Evolutionary conservation across 2,888 invertebrate species (phyloP), one percentile per base, ranked within the genome.

Genomic region (Lasiommata megera): DNA sequence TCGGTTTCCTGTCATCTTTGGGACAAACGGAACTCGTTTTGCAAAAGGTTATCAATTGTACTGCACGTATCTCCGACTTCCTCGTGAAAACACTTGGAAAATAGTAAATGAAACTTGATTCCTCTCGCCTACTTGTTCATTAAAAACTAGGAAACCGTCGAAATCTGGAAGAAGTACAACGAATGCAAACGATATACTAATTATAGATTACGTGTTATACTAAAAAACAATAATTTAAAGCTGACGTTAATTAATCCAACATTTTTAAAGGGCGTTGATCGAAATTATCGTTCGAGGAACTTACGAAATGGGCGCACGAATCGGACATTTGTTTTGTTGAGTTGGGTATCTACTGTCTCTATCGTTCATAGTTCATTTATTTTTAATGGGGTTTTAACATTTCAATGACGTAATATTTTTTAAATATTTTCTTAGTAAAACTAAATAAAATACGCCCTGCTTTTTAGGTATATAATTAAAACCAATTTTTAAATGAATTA

Each of bases 251-350:
- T 66, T 63, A 55, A 76, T 69, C 72, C 65, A 69, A 64, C 75
- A 78, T 69, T 77, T 72, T 54, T 51, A 67, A 70, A 74, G 79
- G 80, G 83, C 83, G 82, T 86, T 78, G 79, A 79, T 84, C 79
- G 74, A 80, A 83, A 80, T 80, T 79, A 82, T 82, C 82, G 79
- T 82, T 82, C 79, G 79, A 82, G 82, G 85, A 89, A 87, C 87
- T 89, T 89, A 88, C 84, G 88, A 90, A 90, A 90, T 88, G 88
- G 88, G 86, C 84, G 84, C 84, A 90, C 84, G 84, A 85, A 87
- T 88, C 88, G 82, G 90, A 90, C 90, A 91, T 91, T 91, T 91
- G 90, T 91, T 91, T 88, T 88, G 88, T 89, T 86, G 79, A 82
- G 71, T 73, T 79, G 75, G 72, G 78, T 80, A 59, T 58, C 60